Evolutionary conservation across 2,113 vertebrate genomes (phyloP), one percentile per base, ranked within the genome.

Genomic region (Cynocephalus volans): DNA sequence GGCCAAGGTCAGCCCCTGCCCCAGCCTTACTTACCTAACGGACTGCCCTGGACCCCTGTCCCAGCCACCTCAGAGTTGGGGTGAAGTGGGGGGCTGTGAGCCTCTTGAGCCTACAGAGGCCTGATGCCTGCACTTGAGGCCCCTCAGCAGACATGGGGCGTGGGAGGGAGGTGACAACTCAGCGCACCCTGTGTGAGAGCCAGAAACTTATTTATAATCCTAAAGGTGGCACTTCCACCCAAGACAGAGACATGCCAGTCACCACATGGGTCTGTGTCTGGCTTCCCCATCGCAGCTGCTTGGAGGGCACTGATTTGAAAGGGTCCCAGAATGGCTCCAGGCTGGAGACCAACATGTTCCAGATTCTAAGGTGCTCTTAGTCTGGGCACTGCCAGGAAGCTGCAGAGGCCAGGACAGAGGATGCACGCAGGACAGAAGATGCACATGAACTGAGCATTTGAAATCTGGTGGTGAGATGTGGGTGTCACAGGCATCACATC

Each of bases 391-490:
- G 12, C 45, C 8, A 5, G 73, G 94, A 36, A 95, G 60, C 23
- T 6, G 24, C 62, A 11, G 65, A 93, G 89, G 3, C 50, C 48
- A 33, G 41, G 41, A 54, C 17, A 3, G 23, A 1, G 36, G 70
- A 8, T 11, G 7, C 50, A 18, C 2, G 3, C 0, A 1, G 88
- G 77, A 67, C 50, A 45, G 76, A 48, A 36, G 70, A 23, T 6
- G 1, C 5, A 3, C 3, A 2, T 3, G 0, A 17, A 9, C 6
- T 24, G 65, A 60, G 64, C 48, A 15, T n/a, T 6, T 0, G 24
- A 8, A 1, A 45, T 41, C 67, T 18, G 15, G n/a, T 2, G 9
- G 56, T 75, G 26, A 73, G 50, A 41, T 3, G 0, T 0, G 0
- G 26, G 26, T n/a, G 12, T 77, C 89, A 18, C 58, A n/a, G 26